Percentiles rank a stretch among this genome's conserved stretches.
Conservation (phyloP, 2,797 vertebrate genomes). For the Myotis planiceps region DNA sequence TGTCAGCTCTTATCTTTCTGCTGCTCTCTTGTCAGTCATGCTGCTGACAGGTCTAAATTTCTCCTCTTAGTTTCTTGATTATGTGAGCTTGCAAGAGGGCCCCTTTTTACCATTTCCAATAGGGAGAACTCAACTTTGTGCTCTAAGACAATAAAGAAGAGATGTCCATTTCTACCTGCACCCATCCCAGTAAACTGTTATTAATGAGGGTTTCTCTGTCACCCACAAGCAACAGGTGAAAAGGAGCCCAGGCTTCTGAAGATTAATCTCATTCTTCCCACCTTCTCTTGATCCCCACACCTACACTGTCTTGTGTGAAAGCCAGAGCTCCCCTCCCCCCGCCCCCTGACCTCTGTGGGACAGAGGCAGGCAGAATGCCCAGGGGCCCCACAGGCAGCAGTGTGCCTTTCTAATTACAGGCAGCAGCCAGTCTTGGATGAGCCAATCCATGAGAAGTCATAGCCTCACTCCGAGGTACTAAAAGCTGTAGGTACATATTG, state of each 20-base stretch:
- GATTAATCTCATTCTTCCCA: neutral
- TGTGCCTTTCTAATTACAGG: too few relatives aligned
- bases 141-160: neutral
- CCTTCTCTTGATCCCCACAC: neutral
- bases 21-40: neutral
- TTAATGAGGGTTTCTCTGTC: neutral
- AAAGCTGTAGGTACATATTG: neutral
- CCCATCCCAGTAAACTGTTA: neutral
- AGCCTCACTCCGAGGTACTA: neutral
- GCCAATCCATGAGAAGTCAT: neutral
- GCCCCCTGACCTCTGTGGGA: neutral
- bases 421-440: neutral
- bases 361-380: neutral
- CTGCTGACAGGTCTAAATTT: neutral
- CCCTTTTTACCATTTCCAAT: neutral
- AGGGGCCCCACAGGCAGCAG: neutral
- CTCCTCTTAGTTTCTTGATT: neutral
- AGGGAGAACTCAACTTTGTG: neutral
- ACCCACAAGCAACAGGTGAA: neutral
- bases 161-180: neutral
- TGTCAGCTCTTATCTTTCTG: too few relatives aligned
- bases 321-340: neutral
- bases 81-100: neutral
- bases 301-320: neutral
- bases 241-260: neutral